Percentiles rank a stretch among this genome's conserved stretches.
phyloP scores from a whole-genome alignment of 2,797 vertebrate species.

The Dermochelys coriacea region DNA sequence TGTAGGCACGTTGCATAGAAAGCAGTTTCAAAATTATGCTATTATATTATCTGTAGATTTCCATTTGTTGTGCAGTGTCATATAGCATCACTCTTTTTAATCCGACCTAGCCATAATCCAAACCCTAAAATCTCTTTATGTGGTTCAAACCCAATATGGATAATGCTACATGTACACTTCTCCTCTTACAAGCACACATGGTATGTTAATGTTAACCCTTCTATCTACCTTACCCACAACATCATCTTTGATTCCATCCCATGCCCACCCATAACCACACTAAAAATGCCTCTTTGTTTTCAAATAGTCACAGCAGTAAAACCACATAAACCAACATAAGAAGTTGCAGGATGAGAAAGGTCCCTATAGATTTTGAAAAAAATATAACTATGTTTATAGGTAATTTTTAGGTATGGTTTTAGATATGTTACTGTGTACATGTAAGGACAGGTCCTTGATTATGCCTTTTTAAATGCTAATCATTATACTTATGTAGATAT shows the following conservation, averaged over 20 bases:
- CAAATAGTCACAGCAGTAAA: not conserved
- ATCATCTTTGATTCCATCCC: not conserved
- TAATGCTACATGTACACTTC: rapidly evolving
- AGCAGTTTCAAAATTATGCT: not conserved
- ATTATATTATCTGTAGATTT: not conserved
- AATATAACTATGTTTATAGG: not conserved
- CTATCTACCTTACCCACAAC: not conserved
- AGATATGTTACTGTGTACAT: not conserved
- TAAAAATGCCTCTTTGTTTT: not conserved
- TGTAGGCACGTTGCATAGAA: rapidly evolving
- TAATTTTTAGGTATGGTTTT: not conserved
- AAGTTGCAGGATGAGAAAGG: not conserved
- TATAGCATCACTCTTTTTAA: rapidly evolving
- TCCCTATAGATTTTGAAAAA: not conserved
- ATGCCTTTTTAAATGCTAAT: not conserved
- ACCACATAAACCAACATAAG: not conserved
- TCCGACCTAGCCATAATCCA: not conserved
- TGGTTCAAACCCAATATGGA: rapidly evolving
- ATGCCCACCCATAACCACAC: not conserved
- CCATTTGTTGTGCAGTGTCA: not conserved
- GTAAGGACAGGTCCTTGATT: not conserved
- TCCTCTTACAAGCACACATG: rapidly evolving
- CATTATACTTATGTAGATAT: not conserved
- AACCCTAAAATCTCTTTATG: not conserved
- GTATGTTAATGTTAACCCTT: not conserved